A percentile compares a stretch with the other conserved stretches of the same genome.
Evolutionary conservation across 2,888 invertebrate genomes (phyloP).

Genomic region (Sphaeridia pumilis): DNA sequence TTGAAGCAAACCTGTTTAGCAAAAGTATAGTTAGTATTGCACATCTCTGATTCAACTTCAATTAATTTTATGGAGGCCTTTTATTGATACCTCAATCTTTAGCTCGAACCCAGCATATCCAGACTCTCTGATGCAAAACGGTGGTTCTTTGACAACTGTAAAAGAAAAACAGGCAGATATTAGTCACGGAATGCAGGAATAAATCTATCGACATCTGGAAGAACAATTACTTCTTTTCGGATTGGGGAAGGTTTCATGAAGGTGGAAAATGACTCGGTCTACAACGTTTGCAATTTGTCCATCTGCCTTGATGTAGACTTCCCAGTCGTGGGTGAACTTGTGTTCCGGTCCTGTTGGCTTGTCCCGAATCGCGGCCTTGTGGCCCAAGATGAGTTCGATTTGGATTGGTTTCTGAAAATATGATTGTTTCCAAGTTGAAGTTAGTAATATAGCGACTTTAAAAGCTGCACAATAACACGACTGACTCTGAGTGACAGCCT

Average conservation of each 20-base stretch:
- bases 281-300: constrained; percentile 80
- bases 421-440: too few species aligned
- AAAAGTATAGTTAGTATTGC: too few species aligned
- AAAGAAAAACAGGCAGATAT: too few species aligned
- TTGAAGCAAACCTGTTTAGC: constrained; percentile 48
- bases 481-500: too few species aligned
- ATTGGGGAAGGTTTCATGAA: constrained; percentile 85
- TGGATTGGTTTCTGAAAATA: constrained; percentile 28
- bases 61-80: too few species aligned
- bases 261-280: constrained; percentile 75
- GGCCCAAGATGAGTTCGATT: constrained; percentile 47
- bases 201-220: too few species aligned
- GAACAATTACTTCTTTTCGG: constrained; percentile 76
- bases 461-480: too few species aligned
- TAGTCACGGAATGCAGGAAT: too few species aligned
- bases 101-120: constrained; percentile 90
- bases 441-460: too few species aligned
- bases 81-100: constrained; percentile 80
- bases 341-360: constrained; percentile 74
- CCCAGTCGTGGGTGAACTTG: constrained; percentile 90
- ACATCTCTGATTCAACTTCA: too few species aligned
- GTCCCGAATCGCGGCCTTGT: constrained; percentile 67
- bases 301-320: constrained; percentile 84
- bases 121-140: constrained; percentile 79
- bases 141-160: constrained; percentile 80